Conservation (phyloP, 92 coral and sea anemone species). For the Hydrozoanthus gracilis region DNA sequence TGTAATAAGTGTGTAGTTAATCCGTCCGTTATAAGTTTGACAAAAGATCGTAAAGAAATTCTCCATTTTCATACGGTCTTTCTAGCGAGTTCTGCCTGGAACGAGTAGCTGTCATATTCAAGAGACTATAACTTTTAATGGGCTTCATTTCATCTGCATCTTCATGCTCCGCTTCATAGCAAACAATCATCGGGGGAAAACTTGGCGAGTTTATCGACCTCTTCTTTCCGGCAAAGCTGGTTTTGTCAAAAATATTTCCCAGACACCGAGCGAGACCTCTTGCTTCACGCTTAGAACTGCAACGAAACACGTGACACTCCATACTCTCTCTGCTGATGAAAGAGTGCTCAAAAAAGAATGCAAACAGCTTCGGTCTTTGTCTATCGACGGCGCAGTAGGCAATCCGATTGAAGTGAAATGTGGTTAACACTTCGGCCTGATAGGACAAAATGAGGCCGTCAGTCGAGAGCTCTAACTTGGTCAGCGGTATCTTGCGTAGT, state of each 20-base stretch:
- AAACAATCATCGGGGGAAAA: not conserved
- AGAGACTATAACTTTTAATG: not conserved
- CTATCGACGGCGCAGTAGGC: constrained; percentile 3
- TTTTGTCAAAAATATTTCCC: not conserved
- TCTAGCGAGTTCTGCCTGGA: not conserved
- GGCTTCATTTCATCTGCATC: not conserved
- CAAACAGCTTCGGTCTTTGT: constrained; percentile 13
- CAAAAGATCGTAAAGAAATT: not conserved
- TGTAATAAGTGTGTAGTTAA: no score
- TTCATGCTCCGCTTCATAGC: not conserved
- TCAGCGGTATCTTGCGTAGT: not conserved
- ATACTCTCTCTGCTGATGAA: not conserved
- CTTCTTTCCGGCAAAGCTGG: not conserved
- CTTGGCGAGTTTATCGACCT: not conserved
- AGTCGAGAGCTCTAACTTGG: constrained; percentile 1
- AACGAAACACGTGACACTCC: constrained; percentile 25
- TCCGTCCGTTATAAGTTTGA: no score
- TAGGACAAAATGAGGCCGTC: not conserved
- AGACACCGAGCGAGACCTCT: not conserved
- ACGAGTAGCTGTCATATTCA: not conserved
- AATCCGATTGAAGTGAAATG: not conserved
- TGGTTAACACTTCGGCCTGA: not conserved
- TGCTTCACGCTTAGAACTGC: constrained; percentile 1
- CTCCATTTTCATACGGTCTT: not conserved
- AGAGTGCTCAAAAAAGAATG: not conserved